Conservation (phyloP, 2,888 invertebrate species). For the Leucophenga maculata region DNA sequence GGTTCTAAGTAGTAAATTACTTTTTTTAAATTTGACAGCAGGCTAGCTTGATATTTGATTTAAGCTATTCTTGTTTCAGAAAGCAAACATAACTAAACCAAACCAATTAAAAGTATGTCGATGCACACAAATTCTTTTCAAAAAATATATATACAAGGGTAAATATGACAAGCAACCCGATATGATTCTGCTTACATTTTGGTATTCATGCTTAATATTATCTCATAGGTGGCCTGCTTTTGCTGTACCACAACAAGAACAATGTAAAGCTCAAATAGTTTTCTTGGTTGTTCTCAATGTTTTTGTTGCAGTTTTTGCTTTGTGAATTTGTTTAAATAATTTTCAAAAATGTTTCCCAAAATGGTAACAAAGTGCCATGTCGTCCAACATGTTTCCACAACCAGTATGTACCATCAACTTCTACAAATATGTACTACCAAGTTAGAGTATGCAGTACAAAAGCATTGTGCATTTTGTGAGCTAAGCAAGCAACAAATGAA, state of each 20-base stretch:
- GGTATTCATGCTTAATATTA: too few relatives aligned
- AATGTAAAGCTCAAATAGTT: neutral
- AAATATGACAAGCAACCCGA: too few relatives aligned
- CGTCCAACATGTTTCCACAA: constrained; percentile 35
- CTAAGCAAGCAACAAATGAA: constrained; percentile 16
- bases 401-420: neutral
- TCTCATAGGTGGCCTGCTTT: too few relatives aligned
- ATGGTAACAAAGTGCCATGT: constrained; percentile 45
- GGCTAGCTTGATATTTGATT: too few relatives aligned
- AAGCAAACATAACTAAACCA: too few relatives aligned
- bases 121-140: too few relatives aligned
- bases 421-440: constrained; percentile 8
- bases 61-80: too few relatives aligned
- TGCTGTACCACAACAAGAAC: constrained; percentile 35
- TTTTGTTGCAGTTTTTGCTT: constrained; percentile 22
- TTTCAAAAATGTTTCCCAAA: constrained; percentile 52
- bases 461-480: neutral
- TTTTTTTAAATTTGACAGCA: too few relatives aligned
- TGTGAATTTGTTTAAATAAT: constrained; percentile 56
- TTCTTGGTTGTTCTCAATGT: neutral
- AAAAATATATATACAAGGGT: too few relatives aligned
- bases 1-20: too few relatives aligned
- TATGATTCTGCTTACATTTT: too few relatives aligned
- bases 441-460: constrained; percentile 30
- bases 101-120: too few relatives aligned